These are phyloP conservation scores for Acanthosoma haemorrhoidale DNA, from an alignment of 2,888 invertebrate species.

Conservation along the genomic window DNA sequence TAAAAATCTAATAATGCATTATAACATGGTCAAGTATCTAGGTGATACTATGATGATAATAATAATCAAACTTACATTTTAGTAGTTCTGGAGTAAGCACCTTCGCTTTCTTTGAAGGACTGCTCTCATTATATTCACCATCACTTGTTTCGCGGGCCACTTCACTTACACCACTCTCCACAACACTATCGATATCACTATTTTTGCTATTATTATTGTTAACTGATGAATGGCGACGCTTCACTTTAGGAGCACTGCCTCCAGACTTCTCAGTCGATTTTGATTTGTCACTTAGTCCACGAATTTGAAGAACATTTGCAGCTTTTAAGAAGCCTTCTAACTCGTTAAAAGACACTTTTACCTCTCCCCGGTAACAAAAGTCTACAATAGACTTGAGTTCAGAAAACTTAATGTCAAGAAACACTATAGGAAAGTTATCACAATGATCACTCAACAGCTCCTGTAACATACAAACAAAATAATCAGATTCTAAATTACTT, in stretches of 20 bases:
- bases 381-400: slow-evolving; percentile 30
- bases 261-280: slow-evolving; percentile 5
- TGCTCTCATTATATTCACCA: not conserved
- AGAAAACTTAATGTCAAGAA: slow-evolving; percentile 32
- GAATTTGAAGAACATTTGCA: slow-evolving; percentile 31
- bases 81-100: slow-evolving; percentile 13
- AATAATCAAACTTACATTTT: slow-evolving; percentile 15
- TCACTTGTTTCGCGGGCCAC: not conserved
- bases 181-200: slow-evolving; percentile 4
- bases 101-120: slow-evolving; percentile 12
- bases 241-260: slow-evolving; percentile 6
- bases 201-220: not conserved
- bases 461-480: slow-evolving; percentile 28
- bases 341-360: slow-evolving; percentile 25
- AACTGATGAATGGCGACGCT: not conserved
- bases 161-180: not conserved
- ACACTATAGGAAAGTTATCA: slow-evolving; percentile 33
- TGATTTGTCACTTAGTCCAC: slow-evolving; percentile 27
- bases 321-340: slow-evolving; percentile 31
- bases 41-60: not conserved
- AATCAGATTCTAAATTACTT: too few relatives aligned
- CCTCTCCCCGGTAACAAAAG: slow-evolving; percentile 35
- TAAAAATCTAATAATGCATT: not conserved
- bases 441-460: slow-evolving; percentile 27
- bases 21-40: not conserved